Evolutionary conservation across 2,888 invertebrate genomes (phyloP).

Genomic region (Leucozona laternaria): DNA sequence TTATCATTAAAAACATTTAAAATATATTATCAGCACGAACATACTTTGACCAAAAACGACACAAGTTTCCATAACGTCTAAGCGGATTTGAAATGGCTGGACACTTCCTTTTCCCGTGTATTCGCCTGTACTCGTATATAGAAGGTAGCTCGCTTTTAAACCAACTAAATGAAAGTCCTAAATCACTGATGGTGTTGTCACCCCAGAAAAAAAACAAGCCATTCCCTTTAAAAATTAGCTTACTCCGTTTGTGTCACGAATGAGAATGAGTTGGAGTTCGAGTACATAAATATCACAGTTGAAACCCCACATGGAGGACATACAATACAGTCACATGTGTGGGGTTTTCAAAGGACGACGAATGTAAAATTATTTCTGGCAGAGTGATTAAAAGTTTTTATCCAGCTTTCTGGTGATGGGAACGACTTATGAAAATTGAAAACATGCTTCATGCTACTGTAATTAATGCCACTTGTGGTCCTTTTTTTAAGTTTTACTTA

Average conservation of each 20-base stretch:
- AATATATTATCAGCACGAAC: conserved; percentile 62
- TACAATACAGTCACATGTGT: neutral
- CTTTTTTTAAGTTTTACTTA: conserved; percentile 64
- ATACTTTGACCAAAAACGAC: conserved; percentile 42
- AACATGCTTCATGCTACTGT: conserved; percentile 59
- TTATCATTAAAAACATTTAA: conserved; percentile 67
- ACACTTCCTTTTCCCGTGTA: conserved; percentile 17
- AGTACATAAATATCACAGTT: neutral
- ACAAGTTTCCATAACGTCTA: conserved; percentile 81
- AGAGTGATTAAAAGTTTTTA: conserved; percentile 77
- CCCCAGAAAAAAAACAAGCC: conserved; percentile 49
- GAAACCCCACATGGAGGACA: neutral
- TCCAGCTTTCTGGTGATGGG: conserved; percentile 18
- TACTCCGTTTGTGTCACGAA: conserved; percentile 28
- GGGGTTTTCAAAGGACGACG: conserved; percentile 24
- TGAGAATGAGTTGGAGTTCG: neutral
- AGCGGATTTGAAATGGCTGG: conserved; percentile 79
- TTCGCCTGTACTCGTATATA: neutral
- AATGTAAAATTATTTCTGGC: conserved; percentile 76
- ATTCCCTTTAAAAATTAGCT: conserved; percentile 63
- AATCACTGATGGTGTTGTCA: conserved; percentile 76
- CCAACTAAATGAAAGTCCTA: conserved; percentile 72
- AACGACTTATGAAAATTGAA: conserved; percentile 27
- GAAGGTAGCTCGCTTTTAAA: conserved; percentile 3
- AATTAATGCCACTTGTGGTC: conserved; percentile 73